phyloP scores from a whole-genome alignment of 30 jellyfish, hydroid and myxozoan species.

The Aurelia aurita region DNA sequence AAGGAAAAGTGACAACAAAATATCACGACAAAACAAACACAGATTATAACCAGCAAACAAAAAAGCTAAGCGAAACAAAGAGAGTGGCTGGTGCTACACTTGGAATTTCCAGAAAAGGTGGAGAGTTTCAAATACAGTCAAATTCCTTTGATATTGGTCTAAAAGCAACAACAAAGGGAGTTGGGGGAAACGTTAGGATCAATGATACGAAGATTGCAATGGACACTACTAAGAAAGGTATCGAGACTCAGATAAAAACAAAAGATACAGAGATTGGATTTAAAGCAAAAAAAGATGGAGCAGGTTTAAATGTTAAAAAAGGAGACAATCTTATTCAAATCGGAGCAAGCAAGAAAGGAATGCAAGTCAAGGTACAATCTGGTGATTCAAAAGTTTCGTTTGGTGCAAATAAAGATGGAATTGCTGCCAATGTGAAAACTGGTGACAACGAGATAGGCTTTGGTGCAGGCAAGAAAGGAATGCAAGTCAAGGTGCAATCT shows the following conservation, averaged over 20 bases:
- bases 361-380: not conserved
- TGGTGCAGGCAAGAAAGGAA: not conserved
- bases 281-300: not conserved
- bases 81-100: not conserved
- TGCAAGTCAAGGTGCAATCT: not conserved
- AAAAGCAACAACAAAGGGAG: not conserved
- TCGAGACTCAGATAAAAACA: not conserved
- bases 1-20: not conserved
- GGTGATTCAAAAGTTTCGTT: not conserved
- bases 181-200: not conserved
- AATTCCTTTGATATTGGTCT: not conserved
- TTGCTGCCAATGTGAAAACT: not conserved
- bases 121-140: not conserved
- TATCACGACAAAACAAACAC: not conserved
- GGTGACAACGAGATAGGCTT: not conserved
- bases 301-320: not conserved
- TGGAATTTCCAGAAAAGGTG: constrained; percentile 4
- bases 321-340: not conserved
- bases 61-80: not conserved
- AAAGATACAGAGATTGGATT: not conserved
- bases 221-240: not conserved
- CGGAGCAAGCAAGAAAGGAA: not conserved
- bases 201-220: not conserved
- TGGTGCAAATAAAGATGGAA: not conserved
- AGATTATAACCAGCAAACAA: not conserved